Evolutionary conservation across 2,888 invertebrate species (phyloP).

Genomic region (Strigamia transsilvanica): DNA sequence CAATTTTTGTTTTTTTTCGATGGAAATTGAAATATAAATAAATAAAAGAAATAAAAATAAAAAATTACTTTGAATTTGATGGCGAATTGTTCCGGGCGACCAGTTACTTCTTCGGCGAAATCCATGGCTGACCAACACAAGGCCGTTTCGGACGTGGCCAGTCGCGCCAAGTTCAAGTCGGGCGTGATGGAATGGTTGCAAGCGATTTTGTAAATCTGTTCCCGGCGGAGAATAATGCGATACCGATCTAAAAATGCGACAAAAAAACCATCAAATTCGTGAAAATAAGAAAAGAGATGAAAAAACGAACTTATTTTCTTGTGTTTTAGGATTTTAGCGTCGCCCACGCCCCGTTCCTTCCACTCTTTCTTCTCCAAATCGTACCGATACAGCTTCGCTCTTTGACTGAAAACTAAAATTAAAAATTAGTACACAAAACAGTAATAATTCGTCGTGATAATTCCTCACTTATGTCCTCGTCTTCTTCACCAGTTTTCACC

Average conservation of each 20-base stretch:
- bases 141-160: constrained; percentile 60
- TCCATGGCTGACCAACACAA: constrained; percentile 63
- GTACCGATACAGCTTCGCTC: constrained; percentile 83
- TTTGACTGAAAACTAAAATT: constrained; percentile 63
- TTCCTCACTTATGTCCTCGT: constrained; percentile 59
- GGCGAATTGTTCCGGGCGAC: constrained; percentile 76
- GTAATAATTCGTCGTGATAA: neutral
- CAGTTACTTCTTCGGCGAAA: constrained; percentile 62
- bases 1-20: neutral
- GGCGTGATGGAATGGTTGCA: constrained; percentile 62
- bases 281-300: no score
- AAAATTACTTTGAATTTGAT: constrained; percentile 76
- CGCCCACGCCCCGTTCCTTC: constrained; percentile 94
- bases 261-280: constrained; percentile 2
- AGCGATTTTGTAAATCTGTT: constrained; percentile 68
- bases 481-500: constrained; percentile 64
- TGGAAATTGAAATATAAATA: neutral
- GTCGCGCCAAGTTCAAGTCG: constrained; percentile 60
- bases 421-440: neutral
- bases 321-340: constrained; percentile 86
- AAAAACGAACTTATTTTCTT: constrained; percentile 66
- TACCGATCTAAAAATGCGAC: constrained; percentile 51
- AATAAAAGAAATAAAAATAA: neutral
- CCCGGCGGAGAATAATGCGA: constrained; percentile 86
- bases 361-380: constrained; percentile 77